Conservation (phyloP, 2,797 vertebrate genomes). For the Acanthiza pusilla region DNA sequence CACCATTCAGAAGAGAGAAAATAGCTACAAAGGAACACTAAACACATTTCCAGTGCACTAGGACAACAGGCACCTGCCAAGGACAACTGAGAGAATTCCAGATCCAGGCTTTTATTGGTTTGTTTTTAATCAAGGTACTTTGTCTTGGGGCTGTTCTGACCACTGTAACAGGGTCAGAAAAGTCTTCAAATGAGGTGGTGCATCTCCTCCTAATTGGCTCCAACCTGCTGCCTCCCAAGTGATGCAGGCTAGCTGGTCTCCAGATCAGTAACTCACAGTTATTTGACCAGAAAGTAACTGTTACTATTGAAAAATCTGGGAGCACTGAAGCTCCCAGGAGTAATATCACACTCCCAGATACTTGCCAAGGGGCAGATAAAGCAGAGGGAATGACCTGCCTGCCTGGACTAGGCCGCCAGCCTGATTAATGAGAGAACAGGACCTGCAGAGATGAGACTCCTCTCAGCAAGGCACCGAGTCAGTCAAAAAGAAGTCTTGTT, state of each 20-base stretch:
- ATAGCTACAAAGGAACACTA: not conserved
- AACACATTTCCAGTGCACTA: not conserved
- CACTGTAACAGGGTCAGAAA: not conserved
- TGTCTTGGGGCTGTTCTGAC: not conserved
- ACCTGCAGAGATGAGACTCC: not conserved
- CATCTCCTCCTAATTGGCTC: not conserved
- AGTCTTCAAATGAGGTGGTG: not conserved
- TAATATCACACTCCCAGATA: not conserved
- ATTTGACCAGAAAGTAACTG: not conserved
- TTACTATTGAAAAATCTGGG: not conserved
- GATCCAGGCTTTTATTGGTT: not conserved
- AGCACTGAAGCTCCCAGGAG: not conserved
- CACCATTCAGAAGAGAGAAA: not conserved
- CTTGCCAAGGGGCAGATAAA: not conserved
- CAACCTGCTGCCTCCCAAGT: not conserved
- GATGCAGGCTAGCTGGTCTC: not conserved
- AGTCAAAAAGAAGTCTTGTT: not conserved
- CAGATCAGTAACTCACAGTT: not conserved
- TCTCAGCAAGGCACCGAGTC: not conserved
- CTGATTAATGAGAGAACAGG: not conserved
- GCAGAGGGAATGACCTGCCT: not conserved
- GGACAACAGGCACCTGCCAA: not conserved
- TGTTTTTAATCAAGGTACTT: not conserved
- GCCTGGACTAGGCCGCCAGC: not conserved
- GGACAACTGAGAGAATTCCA: not conserved